Evolutionary conservation across 2,113 vertebrate genomes (phyloP).

Genomic region (Emberiza fucata): DNA sequence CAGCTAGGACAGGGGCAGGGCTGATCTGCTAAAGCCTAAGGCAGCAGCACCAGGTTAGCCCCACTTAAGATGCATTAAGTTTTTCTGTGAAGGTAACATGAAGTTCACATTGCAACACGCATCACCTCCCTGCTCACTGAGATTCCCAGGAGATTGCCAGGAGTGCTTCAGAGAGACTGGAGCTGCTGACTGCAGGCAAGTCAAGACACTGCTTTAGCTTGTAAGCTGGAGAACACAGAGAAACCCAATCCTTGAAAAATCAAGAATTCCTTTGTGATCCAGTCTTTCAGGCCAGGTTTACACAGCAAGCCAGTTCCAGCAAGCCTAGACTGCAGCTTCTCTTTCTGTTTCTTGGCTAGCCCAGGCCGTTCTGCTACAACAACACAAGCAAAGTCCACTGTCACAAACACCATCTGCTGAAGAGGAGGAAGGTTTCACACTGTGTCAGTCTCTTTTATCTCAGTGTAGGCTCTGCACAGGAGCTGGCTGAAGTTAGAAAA

Average conservation of each 20-base stretch:
- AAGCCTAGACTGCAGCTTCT: conserved; percentile 13
- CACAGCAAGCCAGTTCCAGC: neutral
- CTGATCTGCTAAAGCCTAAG: neutral
- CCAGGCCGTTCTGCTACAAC: neutral
- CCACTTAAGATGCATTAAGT: neutral
- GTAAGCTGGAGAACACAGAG: neutral
- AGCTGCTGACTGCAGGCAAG: neutral
- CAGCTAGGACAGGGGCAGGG: neutral
- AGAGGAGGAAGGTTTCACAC: conserved; percentile 56
- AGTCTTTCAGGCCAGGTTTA: neutral
- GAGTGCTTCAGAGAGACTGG: neutral
- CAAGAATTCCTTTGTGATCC: neutral
- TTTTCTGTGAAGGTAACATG: neutral
- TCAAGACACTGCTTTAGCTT: neutral
- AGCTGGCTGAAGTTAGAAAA: conserved; percentile 29
- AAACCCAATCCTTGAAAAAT: neutral
- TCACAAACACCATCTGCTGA: conserved; percentile 62
- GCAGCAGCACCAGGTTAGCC: neutral
- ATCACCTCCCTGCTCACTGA: neutral
- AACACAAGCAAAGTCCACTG: conserved; percentile 36
- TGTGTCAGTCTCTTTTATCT: conserved; percentile 49
- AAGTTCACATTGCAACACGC: neutral
- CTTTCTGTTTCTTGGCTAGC: neutral
- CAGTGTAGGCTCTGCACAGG: conserved; percentile 26
- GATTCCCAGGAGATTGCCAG: rapidly evolving